Evolutionary conservation across 2,888 invertebrate genomes (phyloP).

Genomic region (Notodonta ziczac): DNA sequence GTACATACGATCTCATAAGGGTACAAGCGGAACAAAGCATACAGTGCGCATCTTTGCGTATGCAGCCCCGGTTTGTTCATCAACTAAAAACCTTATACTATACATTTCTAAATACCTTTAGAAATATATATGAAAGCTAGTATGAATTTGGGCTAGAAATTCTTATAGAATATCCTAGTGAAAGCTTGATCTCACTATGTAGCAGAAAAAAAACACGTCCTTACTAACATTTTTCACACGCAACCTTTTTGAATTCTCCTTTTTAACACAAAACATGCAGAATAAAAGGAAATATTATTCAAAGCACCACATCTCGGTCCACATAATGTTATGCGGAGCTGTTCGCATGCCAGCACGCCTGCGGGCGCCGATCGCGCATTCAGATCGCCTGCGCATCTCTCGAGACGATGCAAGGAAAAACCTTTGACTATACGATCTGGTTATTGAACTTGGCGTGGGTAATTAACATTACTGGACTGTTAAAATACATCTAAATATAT

Average conservation of each 20-base stretch:
- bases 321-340: constrained; percentile 4
- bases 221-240: not conserved
- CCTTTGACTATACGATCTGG: constrained; percentile 10
- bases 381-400: constrained; percentile 13
- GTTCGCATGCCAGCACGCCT: constrained; percentile 8
- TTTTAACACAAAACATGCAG: not conserved
- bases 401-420: constrained; percentile 8
- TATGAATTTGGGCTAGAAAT: too few relatives aligned
- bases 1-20: too few relatives aligned
- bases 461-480: too few relatives aligned
- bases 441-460: constrained; percentile 14
- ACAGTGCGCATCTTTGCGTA: too few relatives aligned
- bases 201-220: not conserved
- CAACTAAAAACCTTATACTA: too few relatives aligned
- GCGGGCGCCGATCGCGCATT: constrained; percentile 10
- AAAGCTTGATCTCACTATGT: too few relatives aligned
- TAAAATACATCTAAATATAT: too few relatives aligned
- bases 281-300: constrained; percentile 13
- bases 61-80: too few relatives aligned
- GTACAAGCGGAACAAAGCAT: too few relatives aligned
- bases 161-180: too few relatives aligned
- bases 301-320: not conserved
- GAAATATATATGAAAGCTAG: too few relatives aligned
- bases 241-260: not conserved
- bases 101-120: too few relatives aligned